These are phyloP conservation scores for Melitaea athalia DNA, from an alignment of 2,888 invertebrate genomes.

Conservation along the genomic window DNA sequence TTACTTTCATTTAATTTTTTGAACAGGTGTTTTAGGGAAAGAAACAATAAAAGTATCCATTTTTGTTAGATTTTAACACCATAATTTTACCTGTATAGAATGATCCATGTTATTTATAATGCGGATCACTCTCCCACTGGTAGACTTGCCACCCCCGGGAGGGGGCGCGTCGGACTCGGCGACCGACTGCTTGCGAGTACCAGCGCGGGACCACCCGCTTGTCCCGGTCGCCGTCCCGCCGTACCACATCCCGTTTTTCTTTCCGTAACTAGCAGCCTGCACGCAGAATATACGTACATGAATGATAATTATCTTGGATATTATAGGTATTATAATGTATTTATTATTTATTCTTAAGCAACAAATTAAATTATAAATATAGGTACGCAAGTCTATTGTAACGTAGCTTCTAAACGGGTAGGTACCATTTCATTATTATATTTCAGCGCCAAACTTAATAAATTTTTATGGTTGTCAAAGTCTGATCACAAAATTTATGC, in stretches of 20 bases:
- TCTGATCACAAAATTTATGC: too few relatives aligned
- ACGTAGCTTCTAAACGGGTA: too few relatives aligned
- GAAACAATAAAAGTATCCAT: neutral
- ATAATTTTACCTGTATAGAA: conserved; percentile 88
- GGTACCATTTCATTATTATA: too few relatives aligned
- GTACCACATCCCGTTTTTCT: conserved; percentile 95
- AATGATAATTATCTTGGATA: too few relatives aligned
- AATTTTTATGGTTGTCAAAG: too few relatives aligned
- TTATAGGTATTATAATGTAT: too few relatives aligned
- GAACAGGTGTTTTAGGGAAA: too few relatives aligned
- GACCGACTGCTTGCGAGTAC: conserved; percentile 91
- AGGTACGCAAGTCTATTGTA: too few relatives aligned
- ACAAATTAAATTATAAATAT: too few relatives aligned
- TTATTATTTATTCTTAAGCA: too few relatives aligned
- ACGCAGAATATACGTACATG: neutral
- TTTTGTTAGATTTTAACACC: neutral
- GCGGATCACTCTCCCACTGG: conserved; percentile 93
- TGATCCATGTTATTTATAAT: conserved; percentile 97
- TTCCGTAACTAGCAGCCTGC: conserved; percentile 89
- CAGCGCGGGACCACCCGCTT: conserved; percentile 87
- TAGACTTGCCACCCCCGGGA: conserved; percentile 86
- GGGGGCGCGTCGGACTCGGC: conserved; percentile 91
- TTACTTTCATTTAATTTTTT: too few relatives aligned
- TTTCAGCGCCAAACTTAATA: too few relatives aligned
- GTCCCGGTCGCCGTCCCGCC: conserved; percentile 79